Base-by-base conservation (phyloP, 1,140 invertebrate species). In the Eciton burchellii region DNA sequence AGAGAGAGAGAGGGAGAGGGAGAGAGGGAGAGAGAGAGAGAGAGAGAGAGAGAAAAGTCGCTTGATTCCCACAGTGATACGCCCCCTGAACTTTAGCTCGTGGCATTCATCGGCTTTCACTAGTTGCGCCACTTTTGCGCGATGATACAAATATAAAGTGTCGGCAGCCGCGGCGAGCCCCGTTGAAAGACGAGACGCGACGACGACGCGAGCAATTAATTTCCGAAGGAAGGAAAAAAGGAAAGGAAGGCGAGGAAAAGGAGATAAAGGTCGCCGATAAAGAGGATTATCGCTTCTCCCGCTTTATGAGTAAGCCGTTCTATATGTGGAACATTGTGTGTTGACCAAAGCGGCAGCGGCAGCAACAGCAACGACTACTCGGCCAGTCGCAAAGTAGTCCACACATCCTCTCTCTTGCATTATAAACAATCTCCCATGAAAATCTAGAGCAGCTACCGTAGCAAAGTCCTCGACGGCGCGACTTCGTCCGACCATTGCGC, bases 351-450 rank as follows among this genome's bases (percentile, higher is more conserved):
- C n/a, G n/a, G n/a, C n/a, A n/a, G n/a, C n/a, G n/a, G 57, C 59
- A 59, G 63, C 84, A 62, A 24, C 52, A 79, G 43, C 24, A 66
- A 21, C n/a, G 49, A 68, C 74, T 52, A 68, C 70, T 71, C 81
- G 81, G 70, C 62, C 26, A 65, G 65, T 89, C 65, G 70, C 74
- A 81, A 93, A 92, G 91, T 93, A 93, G 91, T 92, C 85, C 91
- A 93, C 88, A 88, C 89, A 92, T 92, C 90, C 91, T 92, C 88
- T 92, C 91, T 88, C 88, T 91, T 91, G 89, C 89, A 90, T 92
- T 87, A 92, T 92, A 93, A 93, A 93, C 92, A 93, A 92, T 93
- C 91, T 92, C 90, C 89, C 81, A 86, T 89, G 91, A 91, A 92
- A 93, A 93, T 92, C 90, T 93, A 91, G 92, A 93, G 90, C 92